Evolutionary conservation across 2,888 invertebrate genomes (phyloP).

Genomic region (Noctua pronuba): DNA sequence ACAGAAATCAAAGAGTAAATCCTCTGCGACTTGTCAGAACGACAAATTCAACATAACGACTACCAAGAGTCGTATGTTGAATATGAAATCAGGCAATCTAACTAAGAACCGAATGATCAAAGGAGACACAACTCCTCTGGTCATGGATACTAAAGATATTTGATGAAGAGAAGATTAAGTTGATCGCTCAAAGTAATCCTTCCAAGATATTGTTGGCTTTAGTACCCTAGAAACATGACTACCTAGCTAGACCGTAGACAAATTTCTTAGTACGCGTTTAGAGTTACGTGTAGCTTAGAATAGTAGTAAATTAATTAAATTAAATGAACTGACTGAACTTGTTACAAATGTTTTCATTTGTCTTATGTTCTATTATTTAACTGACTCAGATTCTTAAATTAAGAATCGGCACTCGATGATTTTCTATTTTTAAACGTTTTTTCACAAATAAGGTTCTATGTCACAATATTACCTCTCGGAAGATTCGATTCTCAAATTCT

Average conservation of each 20-base stretch:
- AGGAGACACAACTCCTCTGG: neutral
- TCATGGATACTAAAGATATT: conserved; percentile 6
- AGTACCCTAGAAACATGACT: neutral
- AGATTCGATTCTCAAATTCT: neutral
- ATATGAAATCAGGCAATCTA: conserved; percentile 27
- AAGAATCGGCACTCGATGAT: neutral
- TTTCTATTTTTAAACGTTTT: neutral
- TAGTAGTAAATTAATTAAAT: neutral
- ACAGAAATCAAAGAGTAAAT: conserved; percentile 14
- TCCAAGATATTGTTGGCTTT: conserved; percentile 10
- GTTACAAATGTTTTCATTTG: neutral
- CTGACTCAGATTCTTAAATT: neutral
- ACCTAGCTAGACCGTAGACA: neutral
- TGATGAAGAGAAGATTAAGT: conserved; percentile 17
- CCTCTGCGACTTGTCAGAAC: neutral
- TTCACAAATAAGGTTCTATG: neutral
- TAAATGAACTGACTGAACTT: neutral
- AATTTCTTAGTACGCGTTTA: too few relatives aligned
- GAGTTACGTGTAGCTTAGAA: neutral
- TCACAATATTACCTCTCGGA: neutral
- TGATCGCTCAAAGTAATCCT: neutral
- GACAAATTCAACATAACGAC: neutral
- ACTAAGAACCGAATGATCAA: conserved; percentile 3
- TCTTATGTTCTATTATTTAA: neutral
- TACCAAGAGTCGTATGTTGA: neutral